Base-by-base conservation (phyloP, 2,797 vertebrate species). In the Gymnothorax reevesii region DNA sequence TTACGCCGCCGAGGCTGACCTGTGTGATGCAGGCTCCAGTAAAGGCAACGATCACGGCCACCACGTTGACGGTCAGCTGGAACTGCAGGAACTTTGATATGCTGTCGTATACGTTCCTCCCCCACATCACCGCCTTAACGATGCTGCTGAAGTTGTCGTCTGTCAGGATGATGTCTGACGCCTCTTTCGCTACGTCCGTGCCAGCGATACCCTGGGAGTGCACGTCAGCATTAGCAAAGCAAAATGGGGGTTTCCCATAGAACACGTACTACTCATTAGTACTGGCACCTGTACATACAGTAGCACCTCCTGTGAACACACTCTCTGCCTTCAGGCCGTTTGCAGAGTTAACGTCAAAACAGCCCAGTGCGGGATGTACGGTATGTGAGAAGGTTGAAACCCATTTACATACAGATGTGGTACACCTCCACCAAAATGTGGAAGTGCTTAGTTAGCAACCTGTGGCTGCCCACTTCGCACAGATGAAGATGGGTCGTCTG, bases 51-150 rank as follows among this genome's bases (percentile, higher is more conserved):
- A 99, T 99, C 92, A 99, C 99, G 10, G 99, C 99, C 90, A 99
- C 98, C 73, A 99, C 97, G 54, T 99, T 99, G 91, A 99, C 99
- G 2, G 99, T 99, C 62, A 99, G 97, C 93, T 99, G 99, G 92
- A 99, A 99, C 94, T 99, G 99, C 90, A 99, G 98, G 92, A 99
- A 99, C 91, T 99, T 99, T 75, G 98, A 99, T 94, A 99, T 99
- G 95, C 98, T 99, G 95, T 99, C 99, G 84, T 99, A 99, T 3
- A 99, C 99, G 0, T 99, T 99, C 89, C 99, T 95, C 83, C 99
- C 99, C 99, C 99, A 99, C 99, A 99, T 99, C 87, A 99, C 99
- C 8, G 99, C 99, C 94, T 96, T 99, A 88, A 99, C 99, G 27
- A 99, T 99, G 95, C 98, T 99, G 92, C 96, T 96, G 92, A 99